Conservation (phyloP, 2,113 vertebrate species). For the Climacteris rufus region DNA sequence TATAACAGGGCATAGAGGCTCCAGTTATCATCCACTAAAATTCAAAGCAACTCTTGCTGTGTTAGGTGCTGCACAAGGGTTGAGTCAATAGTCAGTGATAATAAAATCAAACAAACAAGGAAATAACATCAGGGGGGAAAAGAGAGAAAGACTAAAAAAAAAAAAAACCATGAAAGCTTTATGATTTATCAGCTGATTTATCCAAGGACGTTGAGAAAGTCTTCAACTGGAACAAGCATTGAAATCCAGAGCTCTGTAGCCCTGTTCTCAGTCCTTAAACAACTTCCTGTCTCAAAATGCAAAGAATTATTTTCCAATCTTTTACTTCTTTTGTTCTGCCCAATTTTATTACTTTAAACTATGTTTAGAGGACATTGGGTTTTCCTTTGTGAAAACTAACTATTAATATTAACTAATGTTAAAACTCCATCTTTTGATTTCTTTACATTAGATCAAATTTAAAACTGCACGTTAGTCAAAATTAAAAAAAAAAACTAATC, state of each 20-base stretch:
- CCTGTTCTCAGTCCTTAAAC: background rate
- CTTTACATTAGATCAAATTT: background rate
- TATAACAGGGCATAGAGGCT: background rate
- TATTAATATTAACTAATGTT: background rate
- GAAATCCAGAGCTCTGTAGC: background rate
- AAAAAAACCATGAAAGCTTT: background rate
- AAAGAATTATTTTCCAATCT: background rate
- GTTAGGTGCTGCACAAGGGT: background rate
- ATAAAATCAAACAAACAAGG: background rate
- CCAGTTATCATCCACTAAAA: background rate
- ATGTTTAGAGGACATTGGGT: background rate
- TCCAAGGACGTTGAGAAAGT: background rate
- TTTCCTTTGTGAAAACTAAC: background rate
- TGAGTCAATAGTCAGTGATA: too few species aligned
- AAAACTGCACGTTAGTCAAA: background rate
- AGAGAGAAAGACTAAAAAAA: background rate
- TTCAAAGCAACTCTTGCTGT: background rate
- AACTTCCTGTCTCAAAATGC: background rate
- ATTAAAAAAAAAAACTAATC: background rate
- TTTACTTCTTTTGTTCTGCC: background rate
- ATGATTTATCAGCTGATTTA: background rate
- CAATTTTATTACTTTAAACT: background rate
- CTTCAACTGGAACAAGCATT: background rate
- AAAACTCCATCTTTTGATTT: background rate
- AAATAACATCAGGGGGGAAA: fast-evolving